Base-by-base conservation (phyloP, 2,888 invertebrate genomes). In the Hemithea aestivaria region DNA sequence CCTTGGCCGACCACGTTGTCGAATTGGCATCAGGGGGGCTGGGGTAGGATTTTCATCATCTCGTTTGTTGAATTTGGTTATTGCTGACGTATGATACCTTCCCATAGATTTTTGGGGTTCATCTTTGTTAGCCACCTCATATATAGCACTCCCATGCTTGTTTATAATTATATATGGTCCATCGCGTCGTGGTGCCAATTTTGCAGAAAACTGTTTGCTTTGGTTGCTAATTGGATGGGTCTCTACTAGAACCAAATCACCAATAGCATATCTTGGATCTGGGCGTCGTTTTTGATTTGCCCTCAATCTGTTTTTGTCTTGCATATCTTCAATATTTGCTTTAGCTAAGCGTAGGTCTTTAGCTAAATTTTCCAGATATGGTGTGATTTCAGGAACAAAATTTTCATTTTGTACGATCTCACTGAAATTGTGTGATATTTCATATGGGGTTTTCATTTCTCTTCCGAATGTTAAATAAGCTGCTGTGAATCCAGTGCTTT, bases 381-480 rank as follows among this genome's bases (percentile, higher is more conserved):
- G 29, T 2, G 45, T 45, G 6, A 45, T 40, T 7, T 40, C 28
- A 0, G 33, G 28, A 0, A 45, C 25, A n/a, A 36, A 39, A 9
- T 45, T 45, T 25, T 51, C 39, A 0, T 24, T 16, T 7, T 27
- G 1, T 1, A 45, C 4, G 2, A 45, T 36, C 1, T 33, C 6
- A 1, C 46, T 22, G 2, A 50, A 10, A 12, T 50, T 35, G 12
- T 33, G 24, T 12, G 16, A n/a, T 4, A 39, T 26, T 8, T 45
- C 42, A 7, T 9, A 6, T 1, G 40, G 40, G 1, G 49, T 28
- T 20, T 39, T 26, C 2, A 51, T n/a, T 22, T 51, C 51, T 25
- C 51, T 12, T 1, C 35, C 52, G n/a, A 52, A 49, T 1, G 47
- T 48, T 3, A 52, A 8, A 12, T 30, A 52, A 1, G 49, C 45